Evolutionary conservation across 2,797 vertebrate species (phyloP).

Genomic region (Rhinoraja longicauda): DNA sequence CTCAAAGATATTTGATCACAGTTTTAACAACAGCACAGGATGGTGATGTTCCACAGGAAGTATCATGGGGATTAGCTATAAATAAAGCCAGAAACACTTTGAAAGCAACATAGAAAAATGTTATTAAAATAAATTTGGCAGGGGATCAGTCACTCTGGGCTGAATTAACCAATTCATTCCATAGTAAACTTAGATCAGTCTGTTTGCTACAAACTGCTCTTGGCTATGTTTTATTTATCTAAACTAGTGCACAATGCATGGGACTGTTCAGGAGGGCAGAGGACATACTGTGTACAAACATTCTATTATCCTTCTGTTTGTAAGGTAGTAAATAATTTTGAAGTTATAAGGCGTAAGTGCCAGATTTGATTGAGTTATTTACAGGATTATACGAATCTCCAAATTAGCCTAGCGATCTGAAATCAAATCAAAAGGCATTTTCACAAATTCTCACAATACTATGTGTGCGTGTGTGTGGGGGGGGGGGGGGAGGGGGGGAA

Average conservation of each 20-base stretch:
- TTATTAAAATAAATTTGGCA: constrained; percentile 13
- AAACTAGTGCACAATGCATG: neutral
- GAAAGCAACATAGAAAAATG: neutral
- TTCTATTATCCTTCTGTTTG: neutral
- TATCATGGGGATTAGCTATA: neutral
- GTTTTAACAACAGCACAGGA: neutral
- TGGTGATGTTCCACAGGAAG: neutral
- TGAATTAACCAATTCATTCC: constrained; percentile 15
- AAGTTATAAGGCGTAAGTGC: too few species aligned
- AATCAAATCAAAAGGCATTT: neutral
- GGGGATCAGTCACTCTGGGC: neutral
- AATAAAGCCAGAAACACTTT: neutral
- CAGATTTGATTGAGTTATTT: neutral
- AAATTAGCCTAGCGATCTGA: neutral
- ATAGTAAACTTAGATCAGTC: neutral
- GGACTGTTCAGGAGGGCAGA: neutral
- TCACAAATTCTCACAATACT: neutral
- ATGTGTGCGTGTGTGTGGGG: too few species aligned
- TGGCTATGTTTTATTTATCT: neutral
- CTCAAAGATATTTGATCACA: neutral
- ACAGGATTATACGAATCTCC: neutral
- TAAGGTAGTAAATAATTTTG: neutral
- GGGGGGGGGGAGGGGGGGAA: too few species aligned
- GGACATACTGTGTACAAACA: neutral
- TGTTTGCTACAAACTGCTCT: neutral